Evolutionary conservation across 1,140 invertebrate species (phyloP).

Genomic region (Euura lappo): DNA sequence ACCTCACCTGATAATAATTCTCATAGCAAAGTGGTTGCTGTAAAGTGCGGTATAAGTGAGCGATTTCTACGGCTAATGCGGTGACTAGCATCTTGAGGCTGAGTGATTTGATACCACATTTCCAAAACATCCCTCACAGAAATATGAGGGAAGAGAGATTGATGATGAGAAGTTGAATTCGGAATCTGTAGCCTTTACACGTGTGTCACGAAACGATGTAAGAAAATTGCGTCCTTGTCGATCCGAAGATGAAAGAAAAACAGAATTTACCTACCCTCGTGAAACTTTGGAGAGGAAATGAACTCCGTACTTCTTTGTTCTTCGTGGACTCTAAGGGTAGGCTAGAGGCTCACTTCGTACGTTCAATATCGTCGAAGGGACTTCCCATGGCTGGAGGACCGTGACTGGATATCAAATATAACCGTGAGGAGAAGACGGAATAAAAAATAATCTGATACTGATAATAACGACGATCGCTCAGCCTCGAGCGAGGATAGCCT

Average conservation of each 20-base stretch:
- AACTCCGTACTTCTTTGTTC: no score
- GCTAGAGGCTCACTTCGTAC: no score
- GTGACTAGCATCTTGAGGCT: neutral
- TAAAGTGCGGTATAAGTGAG: slow-evolving; percentile 35
- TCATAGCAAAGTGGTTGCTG: slow-evolving; percentile 57
- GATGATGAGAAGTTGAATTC: neutral
- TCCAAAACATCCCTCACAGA: neutral
- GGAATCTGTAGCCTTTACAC: slow-evolving; percentile 3
- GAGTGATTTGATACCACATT: neutral
- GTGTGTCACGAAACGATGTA: neutral
- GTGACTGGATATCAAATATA: no score
- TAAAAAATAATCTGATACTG: neutral
- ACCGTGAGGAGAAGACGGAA: no score
- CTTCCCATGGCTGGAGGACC: no score
- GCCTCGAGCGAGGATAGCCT: slow-evolving; percentile 32
- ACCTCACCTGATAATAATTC: slow-evolving; percentile 54
- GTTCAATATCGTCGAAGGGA: no score
- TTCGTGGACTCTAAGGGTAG: no score
- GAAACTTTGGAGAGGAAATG: neutral
- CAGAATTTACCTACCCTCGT: neutral
- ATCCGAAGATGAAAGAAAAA: neutral
- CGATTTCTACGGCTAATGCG: no score
- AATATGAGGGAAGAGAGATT: neutral
- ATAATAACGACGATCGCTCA: slow-evolving; percentile 17
- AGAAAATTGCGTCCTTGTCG: neutral